phyloP scores from a whole-genome alignment of 2,113 vertebrate species.

The Halichoeres trimaculatus region DNA sequence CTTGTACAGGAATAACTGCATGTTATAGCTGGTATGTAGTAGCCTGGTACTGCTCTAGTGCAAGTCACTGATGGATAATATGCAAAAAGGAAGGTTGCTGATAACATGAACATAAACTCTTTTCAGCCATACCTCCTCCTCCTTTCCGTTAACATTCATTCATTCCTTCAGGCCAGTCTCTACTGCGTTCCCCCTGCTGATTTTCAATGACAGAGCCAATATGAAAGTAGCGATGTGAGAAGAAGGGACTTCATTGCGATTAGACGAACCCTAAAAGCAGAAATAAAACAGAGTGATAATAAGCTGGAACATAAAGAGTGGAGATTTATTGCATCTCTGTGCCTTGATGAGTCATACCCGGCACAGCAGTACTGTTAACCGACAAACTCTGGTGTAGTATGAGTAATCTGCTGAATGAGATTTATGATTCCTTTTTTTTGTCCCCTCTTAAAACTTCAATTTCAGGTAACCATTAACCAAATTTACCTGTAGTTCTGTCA shows the following conservation, averaged over 20 bases:
- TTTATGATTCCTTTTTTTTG: too few relatives aligned
- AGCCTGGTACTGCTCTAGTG: background rate
- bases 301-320: background rate
- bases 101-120: too few relatives aligned
- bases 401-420: background rate
- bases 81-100: constrained; percentile 36
- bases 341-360: background rate
- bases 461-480: background rate
- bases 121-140: constrained; percentile 41
- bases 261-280: background rate
- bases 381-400: background rate
- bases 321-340: background rate
- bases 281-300: constrained; percentile 9
- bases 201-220: constrained; percentile 27
- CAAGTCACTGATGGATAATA: constrained; percentile 29
- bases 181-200: constrained; percentile 41
- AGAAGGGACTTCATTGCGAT: constrained; percentile 23
- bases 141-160: constrained; percentile 48
- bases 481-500: background rate
- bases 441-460: background rate
- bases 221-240: constrained; percentile 42
- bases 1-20: too few relatives aligned
- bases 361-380: background rate
- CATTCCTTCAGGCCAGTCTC: constrained; percentile 52
- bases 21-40: too few relatives aligned